Conservation (phyloP, 1,140 invertebrate genomes). For the Caenorhabditis briggsae region DNA sequence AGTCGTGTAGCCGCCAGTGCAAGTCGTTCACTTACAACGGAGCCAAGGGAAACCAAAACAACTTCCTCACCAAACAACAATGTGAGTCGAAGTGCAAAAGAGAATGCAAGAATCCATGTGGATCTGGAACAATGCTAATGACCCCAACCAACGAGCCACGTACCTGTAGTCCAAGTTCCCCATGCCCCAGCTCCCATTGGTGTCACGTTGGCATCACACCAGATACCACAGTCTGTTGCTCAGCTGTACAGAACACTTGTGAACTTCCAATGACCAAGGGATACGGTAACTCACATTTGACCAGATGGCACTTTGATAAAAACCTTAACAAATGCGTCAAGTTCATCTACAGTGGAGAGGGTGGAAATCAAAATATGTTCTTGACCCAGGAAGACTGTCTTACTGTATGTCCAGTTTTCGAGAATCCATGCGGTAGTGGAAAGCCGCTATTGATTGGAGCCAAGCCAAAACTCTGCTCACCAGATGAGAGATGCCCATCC, state of each 20-base stretch:
- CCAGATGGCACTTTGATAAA: constrained; percentile 69
- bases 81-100: constrained; percentile 67
- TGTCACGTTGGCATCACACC: constrained; percentile 74
- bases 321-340: constrained; percentile 70
- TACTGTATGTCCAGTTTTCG: constrained; percentile 72
- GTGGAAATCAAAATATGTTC: constrained; percentile 73
- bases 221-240: constrained; percentile 77
- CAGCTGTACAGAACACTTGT: constrained; percentile 71
- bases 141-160: constrained; percentile 69
- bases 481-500: constrained; percentile 65
- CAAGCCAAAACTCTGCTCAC: constrained; percentile 66
- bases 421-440: constrained; percentile 66
- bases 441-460: constrained; percentile 63
- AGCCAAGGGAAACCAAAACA: constrained; percentile 74
- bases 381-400: constrained; percentile 68
- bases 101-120: constrained; percentile 74
- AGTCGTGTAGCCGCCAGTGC: constrained; percentile 72
- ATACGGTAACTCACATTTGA: constrained; percentile 65
- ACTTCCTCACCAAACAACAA: constrained; percentile 68
- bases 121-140: constrained; percentile 70
- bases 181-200: constrained; percentile 75
- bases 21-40: constrained; percentile 74
- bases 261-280: constrained; percentile 68
- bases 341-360: constrained; percentile 76
- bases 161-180: constrained; percentile 70